phyloP scores from a whole-genome alignment of 2,888 invertebrate species.

The Thymelicus sylvestris region DNA sequence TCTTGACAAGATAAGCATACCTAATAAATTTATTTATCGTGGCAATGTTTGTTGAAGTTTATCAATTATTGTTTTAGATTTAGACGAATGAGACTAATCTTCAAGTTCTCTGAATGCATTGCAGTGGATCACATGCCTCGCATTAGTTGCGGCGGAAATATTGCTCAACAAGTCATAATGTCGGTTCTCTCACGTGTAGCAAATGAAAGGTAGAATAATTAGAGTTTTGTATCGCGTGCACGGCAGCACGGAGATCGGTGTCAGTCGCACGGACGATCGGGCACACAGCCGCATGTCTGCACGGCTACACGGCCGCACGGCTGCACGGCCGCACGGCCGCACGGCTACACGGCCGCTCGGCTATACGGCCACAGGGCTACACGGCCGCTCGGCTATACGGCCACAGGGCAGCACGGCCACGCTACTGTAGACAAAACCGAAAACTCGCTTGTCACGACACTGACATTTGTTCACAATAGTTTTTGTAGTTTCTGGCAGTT shows the following conservation, averaged over 20 bases:
- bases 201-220: constrained; percentile 62
- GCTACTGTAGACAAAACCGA: constrained; percentile 56
- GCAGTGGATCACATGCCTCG: background rate
- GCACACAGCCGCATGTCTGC: constrained; percentile 58
- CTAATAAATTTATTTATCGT: too few relatives aligned
- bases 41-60: too few relatives aligned
- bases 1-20: too few relatives aligned
- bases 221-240: constrained; percentile 53
- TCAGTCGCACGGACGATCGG: constrained; percentile 52
- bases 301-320: too few relatives aligned
- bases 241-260: constrained; percentile 50
- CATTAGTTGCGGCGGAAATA: constrained; percentile 11
- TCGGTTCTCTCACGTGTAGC: constrained; percentile 47
- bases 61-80: background rate
- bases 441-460: constrained; percentile 41
- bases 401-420: constrained; percentile 42
- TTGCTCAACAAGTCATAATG: constrained; percentile 39
- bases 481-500: background rate
- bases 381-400: too few relatives aligned
- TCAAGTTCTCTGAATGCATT: background rate
- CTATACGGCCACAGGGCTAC: too few relatives aligned
- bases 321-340: too few relatives aligned
- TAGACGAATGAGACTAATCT: background rate
- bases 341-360: too few relatives aligned
- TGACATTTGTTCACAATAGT: constrained; percentile 12